Base-by-base conservation (phyloP, 2,888 invertebrate genomes). In the Rotaria socialis region DNA sequence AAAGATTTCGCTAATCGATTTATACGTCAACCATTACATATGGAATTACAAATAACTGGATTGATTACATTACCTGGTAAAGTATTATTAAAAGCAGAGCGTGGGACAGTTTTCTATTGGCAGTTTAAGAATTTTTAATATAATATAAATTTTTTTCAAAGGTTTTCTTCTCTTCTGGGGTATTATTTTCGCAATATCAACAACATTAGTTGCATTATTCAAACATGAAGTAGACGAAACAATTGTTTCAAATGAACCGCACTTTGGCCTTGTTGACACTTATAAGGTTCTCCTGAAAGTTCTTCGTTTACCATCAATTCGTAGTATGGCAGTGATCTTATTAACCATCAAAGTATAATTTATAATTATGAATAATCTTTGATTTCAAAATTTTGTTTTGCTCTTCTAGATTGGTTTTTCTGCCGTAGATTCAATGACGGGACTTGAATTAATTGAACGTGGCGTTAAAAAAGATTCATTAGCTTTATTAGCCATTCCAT, bases 101-200 rank as follows among this genome's bases (percentile, higher is more conserved):
- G 35, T 35, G 35, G n/a, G n/a, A 94, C 96, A 90, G 80, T 58
- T 56, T 74, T 22, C 2, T 11, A 27, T 74, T 47, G 7, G 5
- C 0, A 47, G 47, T 47, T 10, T 10, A 47, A 47, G 0, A 11
- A 52, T 8, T 14, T 14, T 3, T 11, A 52, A 52, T 2, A 14
- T 14, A 8, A 52, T 11, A 14, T 11, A 14, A 14, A 11, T 22
- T 22, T 22, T 55, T 8, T 86, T 90, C 90, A 85, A 92, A 93
- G 95, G 95, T 88, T 99, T 97, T 91, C 93, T 99, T n/a, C 94
- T 94, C 90, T 96, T 97, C 91, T 99, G 98, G 97, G 96, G 96
- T 10, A 93, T 95, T 92, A 93, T 95, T 4, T 99, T 99, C 91
- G 93, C 99, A 85, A 90, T 95, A 2, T 94, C 95, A 2, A 99